A percentile compares a stretch with the other conserved stretches of the same genome.
phyloP scores from a whole-genome alignment of 1,140 invertebrate genomes.

The Scaptomyza montana region DNA sequence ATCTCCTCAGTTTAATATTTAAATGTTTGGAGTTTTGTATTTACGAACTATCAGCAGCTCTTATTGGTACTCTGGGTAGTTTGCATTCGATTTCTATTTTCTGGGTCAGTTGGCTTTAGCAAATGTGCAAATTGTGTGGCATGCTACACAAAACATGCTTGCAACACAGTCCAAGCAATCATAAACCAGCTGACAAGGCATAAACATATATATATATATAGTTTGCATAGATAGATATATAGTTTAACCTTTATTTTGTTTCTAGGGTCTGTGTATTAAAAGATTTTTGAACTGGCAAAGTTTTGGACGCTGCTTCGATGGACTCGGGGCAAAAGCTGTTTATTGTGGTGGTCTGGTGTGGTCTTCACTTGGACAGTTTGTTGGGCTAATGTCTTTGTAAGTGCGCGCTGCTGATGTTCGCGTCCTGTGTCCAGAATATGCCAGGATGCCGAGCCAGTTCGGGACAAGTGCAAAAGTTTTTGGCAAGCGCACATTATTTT shows the following conservation, averaged over 20 bases:
- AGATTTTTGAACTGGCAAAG: slow-evolving; percentile 75
- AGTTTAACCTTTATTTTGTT: background rate
- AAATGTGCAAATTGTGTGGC: background rate
- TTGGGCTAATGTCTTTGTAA: slow-evolving; percentile 77
- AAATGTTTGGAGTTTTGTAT: no score
- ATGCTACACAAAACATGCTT: slow-evolving; percentile 7
- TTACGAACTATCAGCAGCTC: no score
- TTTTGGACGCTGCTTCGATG: slow-evolving; percentile 37
- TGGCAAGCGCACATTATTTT: slow-evolving; percentile 82
- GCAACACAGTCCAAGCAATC: slow-evolving; percentile 21
- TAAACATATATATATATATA: slow-evolving; percentile 1
- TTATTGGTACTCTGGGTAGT: no score
- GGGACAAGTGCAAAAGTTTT: slow-evolving; percentile 76
- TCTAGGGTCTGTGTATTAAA: slow-evolving; percentile 46
- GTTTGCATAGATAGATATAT: background rate
- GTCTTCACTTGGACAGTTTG: slow-evolving; percentile 48
- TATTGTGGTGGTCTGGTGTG: background rate
- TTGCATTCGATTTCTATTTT: background rate
- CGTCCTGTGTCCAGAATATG: background rate
- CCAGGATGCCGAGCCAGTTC: slow-evolving; percentile 4
- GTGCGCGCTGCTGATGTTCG: slow-evolving; percentile 42
- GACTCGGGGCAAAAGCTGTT: slow-evolving; percentile 33
- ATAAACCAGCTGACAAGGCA: background rate
- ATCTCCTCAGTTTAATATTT: no score
- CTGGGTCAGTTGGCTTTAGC: background rate